These are phyloP conservation scores for Drosophila mulleri DNA, from an alignment of 2,888 invertebrate genomes.

Conservation along the genomic window DNA sequence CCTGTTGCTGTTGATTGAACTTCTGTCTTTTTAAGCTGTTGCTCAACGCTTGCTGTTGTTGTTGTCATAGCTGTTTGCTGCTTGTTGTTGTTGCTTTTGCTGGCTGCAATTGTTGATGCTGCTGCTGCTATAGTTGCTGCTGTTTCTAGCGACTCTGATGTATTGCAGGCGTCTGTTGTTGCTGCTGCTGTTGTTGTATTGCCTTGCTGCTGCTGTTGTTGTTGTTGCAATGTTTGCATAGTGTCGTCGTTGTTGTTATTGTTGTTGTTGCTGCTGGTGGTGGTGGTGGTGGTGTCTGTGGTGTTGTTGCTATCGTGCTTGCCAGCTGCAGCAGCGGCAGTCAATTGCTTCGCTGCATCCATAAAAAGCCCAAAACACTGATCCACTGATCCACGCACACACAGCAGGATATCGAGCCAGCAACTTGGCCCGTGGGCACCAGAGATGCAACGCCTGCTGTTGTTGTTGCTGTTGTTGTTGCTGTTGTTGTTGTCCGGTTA, in stretches of 20 bases:
- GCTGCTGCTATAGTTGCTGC: conserved; percentile 29
- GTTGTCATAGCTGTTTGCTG: conserved; percentile 43
- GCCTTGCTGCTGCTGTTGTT: conserved; percentile 22
- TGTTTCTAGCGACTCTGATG: conserved; percentile 38
- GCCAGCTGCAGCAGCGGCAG: conserved; percentile 60
- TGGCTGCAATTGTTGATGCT: conserved; percentile 24
- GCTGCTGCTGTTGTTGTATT: conserved; percentile 23
- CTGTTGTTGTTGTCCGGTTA: conserved; percentile 41
- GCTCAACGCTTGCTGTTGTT: conserved; percentile 41
- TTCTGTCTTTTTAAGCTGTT: conserved; percentile 47
- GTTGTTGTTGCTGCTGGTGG: conserved; percentile 27
- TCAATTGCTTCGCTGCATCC: conserved; percentile 74
- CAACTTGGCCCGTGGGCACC: conserved; percentile 55
- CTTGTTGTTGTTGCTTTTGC: conserved; percentile 21
- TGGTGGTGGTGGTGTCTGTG: conserved; percentile 45
- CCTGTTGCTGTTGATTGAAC: conserved; percentile 39
- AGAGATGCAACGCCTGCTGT: conserved; percentile 61
- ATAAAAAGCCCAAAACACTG: conserved; percentile 67
- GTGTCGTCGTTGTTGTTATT: conserved; percentile 25
- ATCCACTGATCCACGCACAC: conserved; percentile 70
- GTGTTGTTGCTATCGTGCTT: conserved; percentile 49
- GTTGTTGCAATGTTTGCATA: conserved; percentile 31
- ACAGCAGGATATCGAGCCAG: conserved; percentile 73
- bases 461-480: conserved; percentile 33
- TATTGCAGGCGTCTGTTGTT: conserved; percentile 27